Conservation (phyloP, 2,797 vertebrate genomes). For the Crocodylus rhombifer region DNA sequence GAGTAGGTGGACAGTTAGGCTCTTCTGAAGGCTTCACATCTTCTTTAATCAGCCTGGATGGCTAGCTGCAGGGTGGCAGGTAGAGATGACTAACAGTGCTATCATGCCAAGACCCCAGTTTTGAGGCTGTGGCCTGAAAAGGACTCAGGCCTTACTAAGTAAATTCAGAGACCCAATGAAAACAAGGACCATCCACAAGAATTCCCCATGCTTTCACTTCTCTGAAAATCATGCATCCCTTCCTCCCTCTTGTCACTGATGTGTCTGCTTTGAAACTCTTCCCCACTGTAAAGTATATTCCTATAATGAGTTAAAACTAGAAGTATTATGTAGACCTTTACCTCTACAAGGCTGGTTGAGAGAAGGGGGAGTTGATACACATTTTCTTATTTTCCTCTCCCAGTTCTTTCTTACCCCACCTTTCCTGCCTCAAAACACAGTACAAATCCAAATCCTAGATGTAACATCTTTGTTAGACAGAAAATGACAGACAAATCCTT, state of each 20-base stretch:
- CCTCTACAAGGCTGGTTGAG: not conserved
- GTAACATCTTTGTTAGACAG: not conserved
- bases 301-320: not conserved
- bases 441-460: accelerated
- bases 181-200: too few species aligned
- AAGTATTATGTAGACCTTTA: not conserved
- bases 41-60: too few species aligned
- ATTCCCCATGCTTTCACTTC: not conserved
- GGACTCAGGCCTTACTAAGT: too few species aligned
- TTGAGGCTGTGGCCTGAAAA: too few species aligned
- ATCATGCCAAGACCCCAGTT: too few species aligned
- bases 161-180: too few species aligned
- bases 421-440: not conserved
- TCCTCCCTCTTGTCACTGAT: not conserved
- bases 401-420: not conserved
- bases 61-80: too few species aligned
- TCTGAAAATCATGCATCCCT: not conserved
- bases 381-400: not conserved
- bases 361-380: not conserved
- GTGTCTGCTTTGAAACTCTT: not conserved
- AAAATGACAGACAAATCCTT: not conserved
- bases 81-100: too few species aligned
- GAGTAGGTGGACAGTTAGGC: too few species aligned
- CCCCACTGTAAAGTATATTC: not conserved
- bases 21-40: too few species aligned